phyloP scores from a whole-genome alignment of 2,797 vertebrate species.

The Xerus rutilus region DNA sequence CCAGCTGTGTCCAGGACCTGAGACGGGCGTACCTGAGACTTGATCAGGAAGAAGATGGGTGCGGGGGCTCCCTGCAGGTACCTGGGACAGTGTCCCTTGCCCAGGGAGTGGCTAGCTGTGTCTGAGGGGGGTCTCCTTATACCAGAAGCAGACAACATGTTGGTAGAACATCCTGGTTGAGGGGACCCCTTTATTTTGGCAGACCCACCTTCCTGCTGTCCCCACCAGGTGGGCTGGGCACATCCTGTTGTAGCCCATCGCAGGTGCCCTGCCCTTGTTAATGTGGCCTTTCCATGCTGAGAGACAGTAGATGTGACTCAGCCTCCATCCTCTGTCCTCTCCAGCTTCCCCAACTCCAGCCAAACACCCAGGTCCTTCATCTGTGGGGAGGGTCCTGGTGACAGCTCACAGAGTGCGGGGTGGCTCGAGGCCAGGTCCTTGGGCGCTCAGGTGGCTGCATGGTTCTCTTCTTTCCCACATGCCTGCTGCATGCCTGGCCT shows the following conservation, averaged over 20 bases:
- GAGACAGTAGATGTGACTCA: not conserved
- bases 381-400: not conserved
- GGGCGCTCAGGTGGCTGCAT: rapidly evolving
- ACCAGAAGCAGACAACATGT: not conserved
- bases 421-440: not conserved
- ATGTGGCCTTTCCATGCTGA: not conserved
- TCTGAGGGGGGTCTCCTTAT: not conserved
- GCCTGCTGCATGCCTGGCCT: not conserved
- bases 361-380: not conserved
- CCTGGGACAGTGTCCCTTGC: not conserved
- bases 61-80: not conserved
- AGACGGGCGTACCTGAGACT: not conserved
- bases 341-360: not conserved
- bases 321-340: not conserved
- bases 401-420: not conserved
- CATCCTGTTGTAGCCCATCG: not conserved
- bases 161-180: not conserved
- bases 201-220: not conserved
- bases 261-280: not conserved
- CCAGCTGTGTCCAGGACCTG: not conserved
- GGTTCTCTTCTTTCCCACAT: not conserved
- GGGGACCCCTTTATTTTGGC: not conserved
- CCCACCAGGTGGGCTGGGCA: not conserved
- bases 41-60: not conserved
- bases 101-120: not conserved